phyloP scores from a whole-genome alignment of 2,113 vertebrate species.

The Brachypteracias leptosomus region DNA sequence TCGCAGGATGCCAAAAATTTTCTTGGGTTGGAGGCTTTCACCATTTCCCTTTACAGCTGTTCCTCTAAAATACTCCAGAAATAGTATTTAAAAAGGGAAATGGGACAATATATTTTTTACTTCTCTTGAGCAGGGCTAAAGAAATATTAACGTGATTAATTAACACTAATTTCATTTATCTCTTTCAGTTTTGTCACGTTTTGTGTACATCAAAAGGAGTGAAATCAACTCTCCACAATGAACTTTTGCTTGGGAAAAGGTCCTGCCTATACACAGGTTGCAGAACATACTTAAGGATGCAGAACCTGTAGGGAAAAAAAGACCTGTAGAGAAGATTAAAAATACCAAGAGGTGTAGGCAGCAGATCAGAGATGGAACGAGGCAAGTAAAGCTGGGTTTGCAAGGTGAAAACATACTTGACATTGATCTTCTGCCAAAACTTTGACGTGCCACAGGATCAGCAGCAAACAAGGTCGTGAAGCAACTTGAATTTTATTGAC shows the following conservation, averaged over 20 bases:
- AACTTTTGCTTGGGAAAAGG: not conserved
- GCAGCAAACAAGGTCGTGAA: not conserved
- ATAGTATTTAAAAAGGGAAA: not conserved
- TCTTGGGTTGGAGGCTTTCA: not conserved
- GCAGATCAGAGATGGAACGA: not conserved
- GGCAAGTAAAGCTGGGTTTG: not conserved
- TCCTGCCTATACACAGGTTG: not conserved
- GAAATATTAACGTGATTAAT: not conserved
- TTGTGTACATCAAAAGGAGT: not conserved
- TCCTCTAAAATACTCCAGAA: not conserved
- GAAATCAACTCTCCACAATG: not conserved
- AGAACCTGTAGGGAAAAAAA: not conserved
- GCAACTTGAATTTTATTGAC: slow-evolving; percentile 38
- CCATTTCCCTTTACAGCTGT: not conserved
- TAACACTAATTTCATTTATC: not conserved
- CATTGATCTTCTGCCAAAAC: slow-evolving; percentile 42
- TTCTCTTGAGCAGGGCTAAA: not conserved
- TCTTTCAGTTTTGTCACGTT: not conserved
- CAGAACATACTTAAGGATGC: not conserved
- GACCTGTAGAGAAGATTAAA: not conserved
- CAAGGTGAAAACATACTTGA: slow-evolving; percentile 21
- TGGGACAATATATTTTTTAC: not conserved
- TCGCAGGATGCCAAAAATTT: not conserved
- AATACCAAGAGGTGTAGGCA: not conserved
- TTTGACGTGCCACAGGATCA: not conserved